Evolutionary conservation across 1,140 invertebrate species (phyloP).

Genomic region (Sinella curviseta): DNA sequence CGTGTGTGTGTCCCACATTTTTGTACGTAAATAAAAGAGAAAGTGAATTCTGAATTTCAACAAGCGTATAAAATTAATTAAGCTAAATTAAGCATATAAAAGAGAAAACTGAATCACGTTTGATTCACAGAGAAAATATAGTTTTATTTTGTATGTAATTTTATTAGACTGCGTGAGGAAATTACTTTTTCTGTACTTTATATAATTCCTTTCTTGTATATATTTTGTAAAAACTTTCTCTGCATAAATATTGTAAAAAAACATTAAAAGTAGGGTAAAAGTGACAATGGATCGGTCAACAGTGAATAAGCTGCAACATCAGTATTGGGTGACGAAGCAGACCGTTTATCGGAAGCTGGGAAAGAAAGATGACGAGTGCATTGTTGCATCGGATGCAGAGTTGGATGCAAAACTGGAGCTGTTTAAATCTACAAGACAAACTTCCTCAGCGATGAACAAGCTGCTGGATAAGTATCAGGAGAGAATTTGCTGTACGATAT

Average conservation of each 20-base stretch:
- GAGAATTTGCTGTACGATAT: slow-evolving; percentile 77
- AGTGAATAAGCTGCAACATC: slow-evolving; percentile 84
- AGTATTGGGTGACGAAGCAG: slow-evolving; percentile 98
- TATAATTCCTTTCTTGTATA: too few relatives aligned
- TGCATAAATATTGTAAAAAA: neutral
- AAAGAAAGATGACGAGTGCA: slow-evolving; percentile 96
- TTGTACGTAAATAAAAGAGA: too few relatives aligned
- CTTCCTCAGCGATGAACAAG: slow-evolving; percentile 82
- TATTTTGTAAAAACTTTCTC: too few relatives aligned
- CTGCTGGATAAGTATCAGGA: slow-evolving; percentile 94
- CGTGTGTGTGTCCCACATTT: too few relatives aligned
- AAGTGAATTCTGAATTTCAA: too few relatives aligned
- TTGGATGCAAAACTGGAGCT: slow-evolving; percentile 96
- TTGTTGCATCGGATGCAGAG: slow-evolving; percentile 92
- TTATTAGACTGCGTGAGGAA: too few relatives aligned
- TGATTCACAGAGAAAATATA: too few relatives aligned
- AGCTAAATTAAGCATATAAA: too few relatives aligned
- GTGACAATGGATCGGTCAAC: slow-evolving; percentile 56
- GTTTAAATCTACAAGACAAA: slow-evolving; percentile 92
- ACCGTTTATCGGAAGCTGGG: slow-evolving; percentile 89
- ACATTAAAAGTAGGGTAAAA: neutral
- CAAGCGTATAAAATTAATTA: too few relatives aligned
- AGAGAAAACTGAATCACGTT: too few relatives aligned
- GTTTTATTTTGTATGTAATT: too few relatives aligned
- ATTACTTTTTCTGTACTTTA: too few relatives aligned